These are phyloP conservation scores for Phallusia fumigata DNA, from an alignment of 23 tunicate species.

Conservation along the genomic window DNA sequence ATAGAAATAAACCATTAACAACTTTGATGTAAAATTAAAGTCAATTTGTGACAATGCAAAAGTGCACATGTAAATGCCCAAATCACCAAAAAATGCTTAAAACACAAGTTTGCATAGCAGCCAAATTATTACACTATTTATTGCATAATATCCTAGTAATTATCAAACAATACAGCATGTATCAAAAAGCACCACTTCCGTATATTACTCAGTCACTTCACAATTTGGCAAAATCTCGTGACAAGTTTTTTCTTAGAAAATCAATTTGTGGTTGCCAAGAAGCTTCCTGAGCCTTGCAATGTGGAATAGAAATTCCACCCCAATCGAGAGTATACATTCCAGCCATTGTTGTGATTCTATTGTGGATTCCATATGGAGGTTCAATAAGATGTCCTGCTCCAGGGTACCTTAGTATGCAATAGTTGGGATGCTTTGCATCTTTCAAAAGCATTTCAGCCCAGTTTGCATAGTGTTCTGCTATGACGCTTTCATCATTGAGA, in stretches of 20 bases:
- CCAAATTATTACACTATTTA: too few species aligned
- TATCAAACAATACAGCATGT: too few species aligned
- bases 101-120: too few species aligned
- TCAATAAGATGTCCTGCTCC: slow-evolving; percentile 25
- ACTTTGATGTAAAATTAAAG: too few species aligned
- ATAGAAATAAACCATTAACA: too few species aligned
- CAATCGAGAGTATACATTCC: background rate
- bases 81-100: too few species aligned
- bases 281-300: slow-evolving; percentile 36
- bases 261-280: slow-evolving; percentile 29
- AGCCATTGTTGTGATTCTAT: background rate
- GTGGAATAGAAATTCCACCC: slow-evolving; percentile 39
- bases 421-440: slow-evolving; percentile 18
- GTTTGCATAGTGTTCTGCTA: background rate
- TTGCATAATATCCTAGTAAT: too few species aligned
- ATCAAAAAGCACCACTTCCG: background rate
- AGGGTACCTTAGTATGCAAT: slow-evolving; percentile 7
- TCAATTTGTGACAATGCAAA: too few species aligned
- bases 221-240: background rate
- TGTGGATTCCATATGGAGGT: slow-evolving; percentile 17
- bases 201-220: background rate
- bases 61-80: too few species aligned
- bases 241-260: slow-evolving; percentile 14
- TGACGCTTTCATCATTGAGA: background rate
- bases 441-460: slow-evolving; percentile 2